Evolutionary conservation across 2,888 invertebrate species (phyloP).

Genomic region (Quadriops clusia): DNA sequence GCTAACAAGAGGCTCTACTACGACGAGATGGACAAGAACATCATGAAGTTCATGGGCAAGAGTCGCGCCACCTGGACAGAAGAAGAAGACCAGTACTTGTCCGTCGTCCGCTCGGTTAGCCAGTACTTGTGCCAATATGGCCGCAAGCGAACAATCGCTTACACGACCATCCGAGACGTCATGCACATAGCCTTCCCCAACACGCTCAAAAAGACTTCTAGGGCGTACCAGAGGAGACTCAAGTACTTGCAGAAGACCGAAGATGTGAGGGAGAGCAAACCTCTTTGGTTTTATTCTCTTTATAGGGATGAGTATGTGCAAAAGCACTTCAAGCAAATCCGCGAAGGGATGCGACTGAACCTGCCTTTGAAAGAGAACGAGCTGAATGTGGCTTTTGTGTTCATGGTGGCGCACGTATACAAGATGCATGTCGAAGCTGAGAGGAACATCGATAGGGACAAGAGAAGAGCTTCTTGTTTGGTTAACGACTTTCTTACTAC

Average conservation of each 20-base stretch:
- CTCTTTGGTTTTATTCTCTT: slow-evolving; percentile 5
- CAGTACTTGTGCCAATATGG: slow-evolving; percentile 41
- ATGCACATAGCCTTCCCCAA: slow-evolving; percentile 38
- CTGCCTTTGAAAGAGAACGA: slow-evolving; percentile 10
- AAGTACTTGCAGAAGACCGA: slow-evolving; percentile 37
- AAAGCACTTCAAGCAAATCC: slow-evolving; percentile 14
- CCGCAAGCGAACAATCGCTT: slow-evolving; percentile 35
- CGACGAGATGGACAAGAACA: slow-evolving; percentile 53
- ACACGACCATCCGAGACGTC: slow-evolving; percentile 43
- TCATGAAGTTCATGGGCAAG: slow-evolving; percentile 49
- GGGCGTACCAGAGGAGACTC: slow-evolving; percentile 53
- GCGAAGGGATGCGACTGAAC: slow-evolving; percentile 6
- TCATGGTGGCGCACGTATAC: slow-evolving; percentile 13
- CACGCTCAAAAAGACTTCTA: slow-evolving; percentile 54
- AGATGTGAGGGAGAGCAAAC: slow-evolving; percentile 6
- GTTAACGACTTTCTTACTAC: too few relatives aligned
- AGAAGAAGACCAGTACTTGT: slow-evolving; percentile 55
- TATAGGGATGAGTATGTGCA: slow-evolving; percentile 13
- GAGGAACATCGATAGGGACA: slow-evolving; percentile 8
- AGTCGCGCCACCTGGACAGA: slow-evolving; percentile 51
- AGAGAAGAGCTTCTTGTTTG: too few relatives aligned
- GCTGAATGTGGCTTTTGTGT: slow-evolving; percentile 12
- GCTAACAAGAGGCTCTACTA: slow-evolving; percentile 27
- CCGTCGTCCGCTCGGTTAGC: slow-evolving; percentile 54
- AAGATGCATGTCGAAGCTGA: slow-evolving; percentile 12